phyloP scores from a whole-genome alignment of 2,797 vertebrate genomes.

The Anguilla marmorata region DNA sequence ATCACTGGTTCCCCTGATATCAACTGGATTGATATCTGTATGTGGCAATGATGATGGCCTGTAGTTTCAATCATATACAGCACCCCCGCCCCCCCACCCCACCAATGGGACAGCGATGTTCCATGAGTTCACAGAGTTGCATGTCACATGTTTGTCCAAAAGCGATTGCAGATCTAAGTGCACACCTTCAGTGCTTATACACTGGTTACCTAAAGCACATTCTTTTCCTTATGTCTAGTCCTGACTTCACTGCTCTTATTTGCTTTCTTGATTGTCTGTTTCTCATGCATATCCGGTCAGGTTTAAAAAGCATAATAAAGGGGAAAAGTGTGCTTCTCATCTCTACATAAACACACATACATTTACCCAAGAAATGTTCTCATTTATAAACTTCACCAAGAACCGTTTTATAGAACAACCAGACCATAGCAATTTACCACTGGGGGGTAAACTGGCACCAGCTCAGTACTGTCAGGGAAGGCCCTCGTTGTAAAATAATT shows the following conservation, averaged over 20 bases:
- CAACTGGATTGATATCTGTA: not conserved
- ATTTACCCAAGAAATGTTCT: not conserved
- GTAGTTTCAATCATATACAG: not conserved
- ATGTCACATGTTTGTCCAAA: not conserved
- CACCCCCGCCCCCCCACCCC: too few relatives aligned
- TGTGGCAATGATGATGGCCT: not conserved
- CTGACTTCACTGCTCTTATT: not conserved
- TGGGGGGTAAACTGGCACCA: slow-evolving; percentile 27
- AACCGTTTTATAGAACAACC: not conserved
- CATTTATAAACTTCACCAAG: too few relatives aligned
- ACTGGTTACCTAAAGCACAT: not conserved
- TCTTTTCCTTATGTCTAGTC: not conserved
- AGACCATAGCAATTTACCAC: not conserved
- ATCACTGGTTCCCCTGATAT: not conserved
- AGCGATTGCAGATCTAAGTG: not conserved
- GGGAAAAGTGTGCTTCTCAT: not conserved
- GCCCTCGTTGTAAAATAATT: slow-evolving; percentile 48
- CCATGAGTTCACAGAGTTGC: not conserved
- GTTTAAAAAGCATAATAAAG: not conserved
- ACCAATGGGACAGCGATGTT: not conserved
- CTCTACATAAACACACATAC: not conserved
- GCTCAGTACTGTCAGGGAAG: slow-evolving; percentile 41
- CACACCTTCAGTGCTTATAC: not conserved
- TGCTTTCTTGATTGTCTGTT: not conserved
- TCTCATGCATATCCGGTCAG: not conserved